These are phyloP conservation scores for Macheiramphus alcinus DNA, from an alignment of 2,113 vertebrate species.

Conservation along the genomic window DNA sequence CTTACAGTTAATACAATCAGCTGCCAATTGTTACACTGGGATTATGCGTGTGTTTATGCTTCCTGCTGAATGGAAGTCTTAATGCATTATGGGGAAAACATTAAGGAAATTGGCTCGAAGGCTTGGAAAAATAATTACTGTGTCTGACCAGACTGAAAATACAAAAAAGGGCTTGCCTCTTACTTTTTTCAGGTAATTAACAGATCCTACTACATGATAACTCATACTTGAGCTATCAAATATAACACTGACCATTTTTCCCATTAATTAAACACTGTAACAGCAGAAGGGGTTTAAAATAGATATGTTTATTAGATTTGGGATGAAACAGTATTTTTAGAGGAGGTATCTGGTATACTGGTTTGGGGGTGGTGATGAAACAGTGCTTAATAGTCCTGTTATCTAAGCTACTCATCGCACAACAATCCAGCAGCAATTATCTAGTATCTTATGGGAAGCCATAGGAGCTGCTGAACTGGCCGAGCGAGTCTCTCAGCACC, in stretches of 20 bases:
- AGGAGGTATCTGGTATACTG: slow-evolving; percentile 26
- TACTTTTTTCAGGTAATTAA: not conserved
- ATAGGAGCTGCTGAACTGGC: not conserved
- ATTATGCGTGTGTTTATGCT: not conserved
- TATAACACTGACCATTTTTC: not conserved
- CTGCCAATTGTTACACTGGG: not conserved
- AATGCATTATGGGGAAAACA: not conserved
- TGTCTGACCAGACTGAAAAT: not conserved
- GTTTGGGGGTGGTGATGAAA: slow-evolving; percentile 26
- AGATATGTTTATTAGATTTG: not conserved
- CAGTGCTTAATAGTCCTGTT: slow-evolving; percentile 31
- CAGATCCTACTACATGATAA: not conserved
- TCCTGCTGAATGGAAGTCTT: not conserved
- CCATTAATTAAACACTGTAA: not conserved
- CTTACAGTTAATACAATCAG: not conserved
- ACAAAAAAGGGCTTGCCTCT: not conserved
- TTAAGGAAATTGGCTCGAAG: not conserved
- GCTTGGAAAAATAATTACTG: not conserved
- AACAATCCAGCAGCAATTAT: slow-evolving; percentile 48
- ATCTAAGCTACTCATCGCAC: slow-evolving; percentile 40
- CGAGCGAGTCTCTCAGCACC: not conserved
- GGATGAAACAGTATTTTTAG: not conserved
- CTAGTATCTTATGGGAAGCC: slow-evolving; percentile 26
- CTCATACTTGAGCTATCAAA: not conserved
- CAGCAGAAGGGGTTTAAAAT: not conserved